Conservation (phyloP, 2,797 vertebrate genomes). For the Chloroceryle amazona region DNA sequence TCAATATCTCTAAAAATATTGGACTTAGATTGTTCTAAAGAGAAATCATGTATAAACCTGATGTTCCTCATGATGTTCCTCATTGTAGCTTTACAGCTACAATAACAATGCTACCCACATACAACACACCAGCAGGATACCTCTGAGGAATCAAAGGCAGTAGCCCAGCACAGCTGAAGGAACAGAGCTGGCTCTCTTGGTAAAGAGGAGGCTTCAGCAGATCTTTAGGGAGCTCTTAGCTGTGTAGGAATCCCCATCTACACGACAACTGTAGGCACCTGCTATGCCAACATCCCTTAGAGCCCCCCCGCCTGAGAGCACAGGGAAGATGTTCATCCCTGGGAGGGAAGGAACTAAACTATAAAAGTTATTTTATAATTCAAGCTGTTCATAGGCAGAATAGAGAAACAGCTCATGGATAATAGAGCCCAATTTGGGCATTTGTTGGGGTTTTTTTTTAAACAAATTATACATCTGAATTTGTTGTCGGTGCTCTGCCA, state of each 20-base stretch:
- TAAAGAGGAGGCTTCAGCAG: background rate
- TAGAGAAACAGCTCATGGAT: background rate
- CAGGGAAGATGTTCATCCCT: background rate
- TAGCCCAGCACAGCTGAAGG: background rate
- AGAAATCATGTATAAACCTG: background rate
- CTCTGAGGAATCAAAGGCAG: background rate
- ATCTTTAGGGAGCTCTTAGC: background rate
- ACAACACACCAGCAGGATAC: background rate
- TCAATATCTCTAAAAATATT: background rate
- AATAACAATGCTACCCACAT: background rate
- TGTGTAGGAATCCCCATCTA: background rate
- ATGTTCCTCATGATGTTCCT: background rate
- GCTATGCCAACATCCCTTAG: background rate
- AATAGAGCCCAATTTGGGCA: background rate
- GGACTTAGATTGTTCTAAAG: background rate
- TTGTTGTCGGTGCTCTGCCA: background rate
- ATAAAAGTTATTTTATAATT: background rate
- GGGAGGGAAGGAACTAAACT: background rate
- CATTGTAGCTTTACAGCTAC: background rate
- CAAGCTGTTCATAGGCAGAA: background rate
- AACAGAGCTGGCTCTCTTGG: background rate
- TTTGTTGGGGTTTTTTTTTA: background rate
- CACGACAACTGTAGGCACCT: rapidly evolving
- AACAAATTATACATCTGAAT: background rate
- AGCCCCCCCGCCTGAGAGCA: background rate